These are phyloP conservation scores for Scomber scombrus DNA, from an alignment of 2,113 vertebrate species.

Conservation along the genomic window DNA sequence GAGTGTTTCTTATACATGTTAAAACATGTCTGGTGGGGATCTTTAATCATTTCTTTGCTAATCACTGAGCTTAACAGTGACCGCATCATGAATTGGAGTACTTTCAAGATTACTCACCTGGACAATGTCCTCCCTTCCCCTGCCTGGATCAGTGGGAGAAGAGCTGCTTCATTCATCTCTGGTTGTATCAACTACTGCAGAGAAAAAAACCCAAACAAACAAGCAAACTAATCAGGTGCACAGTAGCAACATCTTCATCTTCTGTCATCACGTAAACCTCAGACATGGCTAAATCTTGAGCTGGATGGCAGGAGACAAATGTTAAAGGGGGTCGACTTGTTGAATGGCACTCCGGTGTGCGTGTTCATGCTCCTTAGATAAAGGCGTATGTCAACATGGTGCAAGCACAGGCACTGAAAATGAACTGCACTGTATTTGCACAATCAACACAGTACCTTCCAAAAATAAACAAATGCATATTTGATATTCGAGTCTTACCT, in stretches of 20 bases:
- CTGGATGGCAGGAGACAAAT: background rate
- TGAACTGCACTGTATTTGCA: background rate
- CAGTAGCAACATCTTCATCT: background rate
- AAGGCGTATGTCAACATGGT: constrained; percentile 24
- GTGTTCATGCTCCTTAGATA: constrained; percentile 5
- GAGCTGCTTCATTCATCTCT: constrained; percentile 75
- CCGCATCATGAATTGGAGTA: background rate
- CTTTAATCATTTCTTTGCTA: too few relatives aligned
- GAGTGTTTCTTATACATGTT: too few relatives aligned
- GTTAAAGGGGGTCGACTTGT: background rate
- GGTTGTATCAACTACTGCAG: constrained; percentile 48
- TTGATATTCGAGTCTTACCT: constrained; percentile 54
- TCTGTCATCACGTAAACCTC: background rate
- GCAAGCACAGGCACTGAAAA: background rate
- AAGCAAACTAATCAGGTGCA: background rate
- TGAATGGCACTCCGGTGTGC: background rate
- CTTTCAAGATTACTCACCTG: constrained; percentile 71
- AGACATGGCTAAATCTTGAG: background rate
- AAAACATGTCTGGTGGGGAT: too few relatives aligned
- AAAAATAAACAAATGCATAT: constrained; percentile 21
- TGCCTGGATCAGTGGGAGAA: constrained; percentile 65
- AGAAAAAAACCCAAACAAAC: constrained; percentile 2
- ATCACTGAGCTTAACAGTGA: too few relatives aligned
- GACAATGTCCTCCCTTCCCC: constrained; percentile 78
- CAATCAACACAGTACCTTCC: background rate